Evolutionary conservation across 2,797 vertebrate species (phyloP).

Genomic region (Thalassophryne amazonica): DNA sequence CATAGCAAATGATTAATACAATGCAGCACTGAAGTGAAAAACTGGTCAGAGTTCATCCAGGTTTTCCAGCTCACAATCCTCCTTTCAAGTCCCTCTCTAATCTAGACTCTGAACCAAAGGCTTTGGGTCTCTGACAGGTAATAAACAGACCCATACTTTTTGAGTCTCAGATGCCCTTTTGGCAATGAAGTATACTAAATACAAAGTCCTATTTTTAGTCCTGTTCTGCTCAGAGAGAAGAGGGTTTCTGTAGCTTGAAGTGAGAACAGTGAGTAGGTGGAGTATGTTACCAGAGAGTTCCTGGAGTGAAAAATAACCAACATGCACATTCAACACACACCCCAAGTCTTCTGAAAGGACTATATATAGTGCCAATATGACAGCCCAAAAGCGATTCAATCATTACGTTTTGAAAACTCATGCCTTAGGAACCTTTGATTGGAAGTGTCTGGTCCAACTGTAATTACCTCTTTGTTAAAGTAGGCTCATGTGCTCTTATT

Average conservation of each 20-base stretch:
- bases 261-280: not conserved
- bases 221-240: not conserved
- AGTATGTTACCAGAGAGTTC: slow-evolving; percentile 6
- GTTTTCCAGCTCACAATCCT: slow-evolving; percentile 12
- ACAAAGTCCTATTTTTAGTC: slow-evolving; percentile 26
- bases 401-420: not conserved
- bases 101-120: slow-evolving; percentile 13
- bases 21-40: too few species aligned
- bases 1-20: too few species aligned
- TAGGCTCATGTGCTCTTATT: too few species aligned
- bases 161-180: slow-evolving; percentile 14
- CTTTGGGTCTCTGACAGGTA: slow-evolving; percentile 22
- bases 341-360: not conserved
- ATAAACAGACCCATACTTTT: slow-evolving; percentile 44
- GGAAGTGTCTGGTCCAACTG: not conserved
- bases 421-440: slow-evolving; percentile 7
- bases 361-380: not conserved
- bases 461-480: slow-evolving; percentile 16
- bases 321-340: not conserved
- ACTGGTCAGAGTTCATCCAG: slow-evolving; percentile 17
- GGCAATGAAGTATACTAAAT: slow-evolving; percentile 14
- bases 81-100: slow-evolving; percentile 6
- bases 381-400: slow-evolving; percentile 8
- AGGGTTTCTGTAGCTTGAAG: slow-evolving; percentile 3
- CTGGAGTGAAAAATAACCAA: not conserved